A percentile compares a stretch with the other conserved stretches of the same genome.
These are phyloP conservation scores for Psittacus erithacus DNA, from an alignment of 2,113 vertebrate genomes.

Conservation along the genomic window DNA sequence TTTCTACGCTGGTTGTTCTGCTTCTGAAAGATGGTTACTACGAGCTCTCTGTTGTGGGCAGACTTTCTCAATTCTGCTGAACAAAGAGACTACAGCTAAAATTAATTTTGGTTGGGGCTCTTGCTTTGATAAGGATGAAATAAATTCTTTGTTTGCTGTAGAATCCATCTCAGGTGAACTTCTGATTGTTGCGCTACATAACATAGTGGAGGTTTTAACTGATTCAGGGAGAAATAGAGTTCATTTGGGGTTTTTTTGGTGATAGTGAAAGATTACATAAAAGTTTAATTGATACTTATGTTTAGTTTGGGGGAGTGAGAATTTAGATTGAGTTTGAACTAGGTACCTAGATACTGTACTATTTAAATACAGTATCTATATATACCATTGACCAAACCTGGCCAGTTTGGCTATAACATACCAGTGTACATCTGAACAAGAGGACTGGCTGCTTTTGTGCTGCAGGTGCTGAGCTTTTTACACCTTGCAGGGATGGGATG, in stretches of 20 bases:
- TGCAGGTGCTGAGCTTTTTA: neutral
- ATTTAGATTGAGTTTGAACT: neutral
- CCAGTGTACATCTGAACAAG: neutral
- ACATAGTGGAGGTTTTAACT: neutral
- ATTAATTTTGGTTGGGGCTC: conserved; percentile 8
- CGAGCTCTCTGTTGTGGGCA: conserved; percentile 25
- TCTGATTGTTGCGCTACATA: neutral
- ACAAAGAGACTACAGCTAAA: conserved; percentile 46
- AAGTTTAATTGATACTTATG: neutral
- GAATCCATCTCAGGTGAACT: conserved; percentile 33
- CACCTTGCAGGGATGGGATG: neutral
- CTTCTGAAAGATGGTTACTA: conserved; percentile 42
- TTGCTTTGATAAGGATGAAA: conserved; percentile 30
- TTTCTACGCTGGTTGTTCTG: conserved; percentile 46
- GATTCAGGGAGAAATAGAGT: neutral
- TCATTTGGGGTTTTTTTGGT: neutral
- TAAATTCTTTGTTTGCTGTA: conserved; percentile 28
- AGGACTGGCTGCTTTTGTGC: neutral
- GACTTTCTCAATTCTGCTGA: conserved; percentile 40
- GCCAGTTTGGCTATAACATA: neutral
- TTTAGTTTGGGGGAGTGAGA: neutral
- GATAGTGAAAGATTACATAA: neutral
- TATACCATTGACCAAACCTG: neutral
- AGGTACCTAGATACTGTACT: neutral
- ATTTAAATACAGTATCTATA: neutral